A percentile compares a stretch with the other conserved stretches of the same genome.
These are phyloP conservation scores for Rhipidura dahli DNA, from an alignment of 2,113 vertebrate genomes.

Conservation along the genomic window DNA sequence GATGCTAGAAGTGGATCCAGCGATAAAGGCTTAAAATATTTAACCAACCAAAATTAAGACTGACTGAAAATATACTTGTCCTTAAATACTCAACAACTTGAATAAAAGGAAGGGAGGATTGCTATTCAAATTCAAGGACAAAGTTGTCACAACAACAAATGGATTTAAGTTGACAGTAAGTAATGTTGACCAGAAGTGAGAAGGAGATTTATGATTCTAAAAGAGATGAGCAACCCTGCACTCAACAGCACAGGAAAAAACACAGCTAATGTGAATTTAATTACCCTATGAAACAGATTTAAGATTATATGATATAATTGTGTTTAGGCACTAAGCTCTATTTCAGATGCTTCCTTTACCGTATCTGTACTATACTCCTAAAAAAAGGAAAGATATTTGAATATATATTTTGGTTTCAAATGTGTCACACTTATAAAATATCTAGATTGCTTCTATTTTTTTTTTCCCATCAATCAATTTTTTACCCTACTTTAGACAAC, in stretches of 20 bases:
- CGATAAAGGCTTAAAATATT: background rate
- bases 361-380: background rate
- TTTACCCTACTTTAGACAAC: background rate
- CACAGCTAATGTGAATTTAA: background rate
- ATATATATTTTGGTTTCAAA: background rate
- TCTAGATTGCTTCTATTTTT: background rate
- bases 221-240: background rate
- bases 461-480: background rate
- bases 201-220: background rate
- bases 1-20: background rate
- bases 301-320: background rate
- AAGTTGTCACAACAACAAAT: background rate
- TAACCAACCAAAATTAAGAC: background rate
- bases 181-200: background rate
- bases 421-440: background rate
- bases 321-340: background rate
- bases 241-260: background rate
- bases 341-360: background rate
- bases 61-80: background rate
- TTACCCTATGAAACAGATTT: background rate
- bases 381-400: background rate
- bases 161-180: background rate
- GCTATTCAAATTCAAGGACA: background rate
- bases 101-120: background rate
- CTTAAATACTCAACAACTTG: background rate